Evolutionary conservation across 2,797 vertebrate species (phyloP), one percentile per base, ranked within the genome.

Genomic region (Danio tinwini): DNA sequence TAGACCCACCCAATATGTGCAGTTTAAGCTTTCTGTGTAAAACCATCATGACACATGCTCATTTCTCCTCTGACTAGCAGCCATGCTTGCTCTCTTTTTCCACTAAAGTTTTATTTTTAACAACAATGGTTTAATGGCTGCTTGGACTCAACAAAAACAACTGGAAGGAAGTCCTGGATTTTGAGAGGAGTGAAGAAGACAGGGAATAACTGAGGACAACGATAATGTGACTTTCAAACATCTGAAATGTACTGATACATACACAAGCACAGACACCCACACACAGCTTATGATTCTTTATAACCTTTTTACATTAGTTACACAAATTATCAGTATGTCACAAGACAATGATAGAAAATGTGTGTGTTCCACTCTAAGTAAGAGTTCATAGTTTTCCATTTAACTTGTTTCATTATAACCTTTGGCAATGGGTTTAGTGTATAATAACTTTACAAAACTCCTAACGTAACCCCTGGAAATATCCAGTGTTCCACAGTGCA

Each of bases 161-260:
- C 61, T 84, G 82, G 78, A 85, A 85, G 86, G 82, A 85, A 85
- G 82, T 85, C 65, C 71, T 82, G 44, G 58, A 68, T 73, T 77
- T 55, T 72, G 81, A 71, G 19, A 37, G 29, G 64, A 71, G 49
- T 53, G 49, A 42, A 42, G 55, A 58, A 53, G 19, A 72, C 42
- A 42, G 39, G 2, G 76, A 82, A 72, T 17, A 37, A 71, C 68
- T 74, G 67, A 67, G 73, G 55, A 82, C 39, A 40, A 50, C 49
- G 44, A 79, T 16, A 68, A 44, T 40, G n/a, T 7, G 13, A 7
- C 39, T 42, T 6, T 16, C 67, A 67, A 39, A 42, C 62, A 49
- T 52, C 7, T 14, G 29, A 45, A 58, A 55, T 17, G 55, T 17
- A 64, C 58, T 71, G 5, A 72, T 50, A 67, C 52, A 59, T 17